Evolutionary conservation across 53 echinoderm and acorn worm genomes (phyloP), one percentile per base, ranked within the genome.

Genomic region (Temnopleurus reevesii): DNA sequence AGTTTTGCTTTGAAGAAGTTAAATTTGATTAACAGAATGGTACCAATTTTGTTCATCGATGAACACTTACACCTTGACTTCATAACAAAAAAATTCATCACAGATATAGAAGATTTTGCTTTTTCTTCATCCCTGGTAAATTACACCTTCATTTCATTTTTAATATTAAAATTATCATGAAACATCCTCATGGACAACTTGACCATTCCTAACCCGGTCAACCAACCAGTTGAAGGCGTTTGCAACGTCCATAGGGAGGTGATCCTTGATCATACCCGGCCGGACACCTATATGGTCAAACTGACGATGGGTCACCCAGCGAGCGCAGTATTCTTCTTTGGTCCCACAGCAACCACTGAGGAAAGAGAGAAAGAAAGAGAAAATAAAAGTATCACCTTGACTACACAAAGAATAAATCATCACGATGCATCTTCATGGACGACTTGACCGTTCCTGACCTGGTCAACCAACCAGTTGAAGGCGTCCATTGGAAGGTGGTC

Each of bases 401-500:
- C n/a, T n/a, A n/a, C n/a, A n/a, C n/a, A n/a, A n/a, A n/a, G n/a
- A n/a, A n/a, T n/a, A n/a, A n/a, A n/a, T 63, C 18, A 30, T 63
- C 31, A 63, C 2, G 15, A 63, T 13, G 34, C 35, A 7, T 77
- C 77, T 28, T 65, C 66, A 49, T 38, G 60, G 53, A 91, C 91
- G 9, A 80, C 47, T 19, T 57, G 44, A 53, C 61, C 81, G 2
- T 71, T 47, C 55, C 30, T 64, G 81, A 81, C 58, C 77, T 60
- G 49, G 24, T 92, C 92, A 31, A 76, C 77, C 54, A 91, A 36
- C 92, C 91, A 92, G 27, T 35, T 45, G 35, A 97, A 81, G 6
- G 95, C 97, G 27, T 91, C 91, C 49, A 71, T 57, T 0, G 97
- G 97, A n/a, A 97, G 81, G 80, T 97, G 97, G 76, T 97, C 97